Base-by-base conservation (phyloP, 2,113 vertebrate genomes). In the Dipodomys ordii region DNA sequence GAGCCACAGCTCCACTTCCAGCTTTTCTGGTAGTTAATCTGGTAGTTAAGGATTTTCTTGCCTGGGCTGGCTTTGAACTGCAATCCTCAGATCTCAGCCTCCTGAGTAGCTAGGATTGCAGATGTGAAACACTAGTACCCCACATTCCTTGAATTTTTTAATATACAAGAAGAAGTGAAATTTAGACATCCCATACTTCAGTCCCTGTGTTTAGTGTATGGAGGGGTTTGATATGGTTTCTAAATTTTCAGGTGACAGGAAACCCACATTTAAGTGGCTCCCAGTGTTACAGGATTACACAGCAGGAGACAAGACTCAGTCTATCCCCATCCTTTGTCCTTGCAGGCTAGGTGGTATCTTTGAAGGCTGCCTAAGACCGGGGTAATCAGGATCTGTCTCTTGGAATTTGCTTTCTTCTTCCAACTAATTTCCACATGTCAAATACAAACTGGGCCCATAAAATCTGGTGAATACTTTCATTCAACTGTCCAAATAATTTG, bases 391-490 rank as follows among this genome's bases (percentile, higher is more conserved):
- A 64, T 91, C 74, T 84, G 44, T 94, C 84, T 86, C 69, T 18
- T 84, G 87, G 64, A 81, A 85, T 91, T 88, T 96, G 83, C 74
- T 87, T 89, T 94, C 72, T 92, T 92, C 27, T 1, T 0, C 57
- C 91, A 35, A 92, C 53, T 77, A 32, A 78, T 93, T 97, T 94
- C 67, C 39, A 60, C 32, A 74, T 1, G 64, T 94, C 96, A 95
- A 1, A 82, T 90, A 60, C 86, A 89, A 94, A 88, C 39, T 62
- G 74, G 77, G 86, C 44, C 69, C 32, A 64, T 94, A 91, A 83
- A 94, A 53, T 84, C 62, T 73, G 67, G 69, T n/a, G 4, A 78
- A 44, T 53, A 20, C 83, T 96, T 89, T 95, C 19, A 77, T 92
- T 92, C 78, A 92, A 32, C 91, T 53, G 83, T 96, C 91, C 6